Base-by-base conservation (phyloP, 2,797 vertebrate genomes). In the Microhierax caerulescens region DNA sequence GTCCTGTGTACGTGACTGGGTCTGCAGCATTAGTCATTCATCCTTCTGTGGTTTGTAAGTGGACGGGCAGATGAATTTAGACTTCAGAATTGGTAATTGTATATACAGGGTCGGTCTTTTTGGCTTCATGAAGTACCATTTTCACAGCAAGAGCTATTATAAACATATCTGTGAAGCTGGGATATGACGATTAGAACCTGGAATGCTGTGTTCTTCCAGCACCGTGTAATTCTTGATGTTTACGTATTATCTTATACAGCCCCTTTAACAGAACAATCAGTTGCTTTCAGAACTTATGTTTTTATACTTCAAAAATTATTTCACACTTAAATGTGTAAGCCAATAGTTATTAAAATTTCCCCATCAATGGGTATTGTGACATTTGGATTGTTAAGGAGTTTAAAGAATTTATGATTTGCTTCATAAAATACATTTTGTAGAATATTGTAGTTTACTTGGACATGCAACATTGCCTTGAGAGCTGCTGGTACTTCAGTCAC, bases 81-180 rank as follows among this genome's bases (percentile, higher is more conserved):
- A 51, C 80, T 97, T 94, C 65, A 60, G 72, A 93, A 43, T 28
- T 95, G 70, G 80, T 73, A 92, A 83, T 86, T 96, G 28, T 74
- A 70, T 84, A 74, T 82, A 21, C 34, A 70, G 54, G 77, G 37
- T 54, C 0, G 5, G 32, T 47, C 14, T 51, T 64, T 27, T 68
- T 51, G 11, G 22, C 95, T 68, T 64, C 45, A 78, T 80, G 88
- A 92, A 92, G 43, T 53, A 39, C 51, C 36, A 3, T 76, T 67
- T 84, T 91, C 69, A 89, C 25, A 67, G 22, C 41, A 65, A 48
- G 41, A 74, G 45, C 20, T 60, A 14, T 41, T 56, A 60, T 21
- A 64, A 64, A 83, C 3, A 4, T 25, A n/a, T 10, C 27, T 75
- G 15, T 88, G 68, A 91, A 76, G 36, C 2, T 60, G 30, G 32